Conservation (phyloP, 2,888 invertebrate genomes). For the Onthophagus sagittarius region DNA sequence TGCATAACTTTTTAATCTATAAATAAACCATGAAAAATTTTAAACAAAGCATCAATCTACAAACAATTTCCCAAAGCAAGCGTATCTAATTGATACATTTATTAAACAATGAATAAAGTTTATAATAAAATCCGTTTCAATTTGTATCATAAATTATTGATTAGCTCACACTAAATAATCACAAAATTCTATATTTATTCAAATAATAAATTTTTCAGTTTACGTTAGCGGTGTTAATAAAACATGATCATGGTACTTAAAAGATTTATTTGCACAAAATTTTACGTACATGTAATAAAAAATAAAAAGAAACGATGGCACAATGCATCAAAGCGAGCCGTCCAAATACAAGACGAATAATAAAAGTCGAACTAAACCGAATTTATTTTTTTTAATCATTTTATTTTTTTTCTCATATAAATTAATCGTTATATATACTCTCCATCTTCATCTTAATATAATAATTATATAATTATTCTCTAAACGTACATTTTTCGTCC, state of each 20-base stretch:
- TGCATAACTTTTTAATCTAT: too few relatives aligned
- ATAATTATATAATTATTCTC: constrained; percentile 16
- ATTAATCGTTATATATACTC: constrained; percentile 17
- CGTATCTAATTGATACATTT: too few relatives aligned
- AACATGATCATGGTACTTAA: constrained; percentile 11
- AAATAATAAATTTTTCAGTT: too few relatives aligned
- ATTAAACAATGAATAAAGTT: too few relatives aligned
- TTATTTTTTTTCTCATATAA: constrained; percentile 21
- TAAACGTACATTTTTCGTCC: constrained; percentile 23
- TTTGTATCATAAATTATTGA: too few relatives aligned
- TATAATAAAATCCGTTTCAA: too few relatives aligned
- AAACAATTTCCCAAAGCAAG: too few relatives aligned
- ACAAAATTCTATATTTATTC: too few relatives aligned
- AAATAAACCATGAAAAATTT: too few relatives aligned
- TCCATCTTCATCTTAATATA: constrained; percentile 7
- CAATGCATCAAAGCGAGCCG: constrained; percentile 42
- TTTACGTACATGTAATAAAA: constrained; percentile 28
- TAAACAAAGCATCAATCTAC: too few relatives aligned
- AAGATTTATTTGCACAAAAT: constrained; percentile 27
- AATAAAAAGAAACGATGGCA: constrained; percentile 41
- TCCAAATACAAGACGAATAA: constrained; percentile 28
- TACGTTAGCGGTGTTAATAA: too few relatives aligned
- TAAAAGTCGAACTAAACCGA: neutral
- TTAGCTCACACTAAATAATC: too few relatives aligned
- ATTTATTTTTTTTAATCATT: constrained; percentile 14